Base-by-base conservation (phyloP, 2,888 invertebrate genomes). In the Nematopogon swammerdamellus region DNA sequence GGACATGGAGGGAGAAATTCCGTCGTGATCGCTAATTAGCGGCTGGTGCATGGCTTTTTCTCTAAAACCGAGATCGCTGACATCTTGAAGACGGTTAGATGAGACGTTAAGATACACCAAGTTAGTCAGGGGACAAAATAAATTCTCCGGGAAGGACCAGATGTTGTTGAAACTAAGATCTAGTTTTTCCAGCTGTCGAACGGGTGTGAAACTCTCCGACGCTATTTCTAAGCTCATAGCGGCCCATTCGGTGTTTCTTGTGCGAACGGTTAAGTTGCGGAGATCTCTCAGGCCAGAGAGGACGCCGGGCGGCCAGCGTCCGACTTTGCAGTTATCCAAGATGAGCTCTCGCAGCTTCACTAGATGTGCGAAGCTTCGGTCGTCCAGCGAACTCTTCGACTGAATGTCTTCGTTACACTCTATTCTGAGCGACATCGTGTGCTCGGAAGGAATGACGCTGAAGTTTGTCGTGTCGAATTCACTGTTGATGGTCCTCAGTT, bases 151-250 rank as follows among this genome's bases (percentile, higher is more conserved):
- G 66, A 94, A 85, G 49, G 91, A 89, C 91, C 92, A 92, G 64
- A 94, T 91, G 68, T 93, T 93, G 70, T 94, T 93, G 63, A 87
- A 87, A 64, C 92, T 92, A 56, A 95, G 79, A 67, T 95, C 94
- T 55, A 94, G 81, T 58, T 89, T 83, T 70, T 93, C 93, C 59
- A 94, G 80, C 66, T 92, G 89, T 54, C 87, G 83, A 51, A 89
- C 87, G 52, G 86, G 85, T 52, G 85, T 81, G 69, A 93, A 92
- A 60, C 91, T 89, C 56, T 89, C 88, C 36, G 85, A 80, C 59
- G 90, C 88, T 61, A 94, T 84, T 69, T 93, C 91, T 64, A 95
- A 82, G 62, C 88, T 91, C 77, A 92, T 85, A 48, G 89, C 88
- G 16, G 91, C 88, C 90, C 91, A 92, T 61, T 89, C 86, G 47